A percentile compares a stretch with the other conserved stretches of the same genome.
Evolutionary conservation across 2,113 vertebrate species (phyloP).

Genomic region (Scolopax mira): DNA sequence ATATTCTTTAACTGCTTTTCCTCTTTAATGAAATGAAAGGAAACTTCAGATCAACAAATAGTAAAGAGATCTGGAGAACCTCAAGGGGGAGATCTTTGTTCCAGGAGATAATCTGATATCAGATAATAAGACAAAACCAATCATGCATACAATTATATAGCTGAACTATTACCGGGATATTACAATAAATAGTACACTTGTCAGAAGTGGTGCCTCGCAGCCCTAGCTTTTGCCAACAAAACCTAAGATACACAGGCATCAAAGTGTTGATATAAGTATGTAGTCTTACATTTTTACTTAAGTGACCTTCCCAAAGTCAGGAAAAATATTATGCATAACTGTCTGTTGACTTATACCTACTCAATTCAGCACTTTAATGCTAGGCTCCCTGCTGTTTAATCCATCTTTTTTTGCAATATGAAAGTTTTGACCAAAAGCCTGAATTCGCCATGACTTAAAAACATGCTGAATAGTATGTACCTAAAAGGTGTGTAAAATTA

Average conservation of each 20-base stretch:
- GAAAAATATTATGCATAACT: slow-evolving; percentile 5
- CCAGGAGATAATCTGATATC: neutral
- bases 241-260: neutral
- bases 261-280: neutral
- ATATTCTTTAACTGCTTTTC: neutral
- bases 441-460: neutral
- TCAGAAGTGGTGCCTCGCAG: neutral
- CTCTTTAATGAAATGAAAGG: neutral
- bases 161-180: neutral
- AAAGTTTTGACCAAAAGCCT: neutral
- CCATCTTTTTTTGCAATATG: neutral
- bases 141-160: neutral
- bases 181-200: neutral
- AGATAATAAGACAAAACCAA: neutral
- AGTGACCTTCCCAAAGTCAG: slow-evolving; percentile 27
- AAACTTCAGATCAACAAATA: neutral
- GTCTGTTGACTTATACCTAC: slow-evolving; percentile 27
- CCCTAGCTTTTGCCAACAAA: neutral
- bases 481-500: neutral
- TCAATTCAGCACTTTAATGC: slow-evolving; percentile 2
- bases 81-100: neutral
- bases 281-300: slow-evolving; percentile 12
- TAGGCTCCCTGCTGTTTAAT: neutral
- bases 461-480: neutral
- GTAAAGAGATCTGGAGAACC: neutral